A percentile compares a stretch with the other conserved stretches of the same genome.
These are phyloP conservation scores for Euspilapteryx auroguttella DNA, from an alignment of 2,888 invertebrate genomes.

Conservation along the genomic window DNA sequence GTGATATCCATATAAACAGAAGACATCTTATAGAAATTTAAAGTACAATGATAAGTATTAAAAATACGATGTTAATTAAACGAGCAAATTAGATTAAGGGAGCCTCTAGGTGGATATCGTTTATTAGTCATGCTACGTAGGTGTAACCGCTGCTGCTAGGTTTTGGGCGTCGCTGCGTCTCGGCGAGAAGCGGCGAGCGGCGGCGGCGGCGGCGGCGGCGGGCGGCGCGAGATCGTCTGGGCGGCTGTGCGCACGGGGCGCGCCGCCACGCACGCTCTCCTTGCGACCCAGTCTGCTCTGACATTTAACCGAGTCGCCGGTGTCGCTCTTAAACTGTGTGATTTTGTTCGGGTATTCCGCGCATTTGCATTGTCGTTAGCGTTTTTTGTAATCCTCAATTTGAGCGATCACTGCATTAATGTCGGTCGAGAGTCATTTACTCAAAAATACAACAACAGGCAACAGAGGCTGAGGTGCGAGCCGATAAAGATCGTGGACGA, in stretches of 20 bases:
- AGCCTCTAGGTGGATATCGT: no score
- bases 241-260: constrained; percentile 39
- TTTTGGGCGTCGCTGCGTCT: constrained; percentile 59
- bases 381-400: not conserved
- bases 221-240: constrained; percentile 8
- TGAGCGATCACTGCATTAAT: no score
- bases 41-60: no score
- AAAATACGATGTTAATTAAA: no score
- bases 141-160: constrained; percentile 10
- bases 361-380: not conserved
- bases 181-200: constrained; percentile 36
- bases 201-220: constrained; percentile 21
- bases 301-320: constrained; percentile 49
- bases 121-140: constrained; percentile 12
- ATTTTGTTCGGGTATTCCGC: not conserved
- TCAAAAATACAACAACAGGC: no score
- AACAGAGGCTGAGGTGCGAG: constrained; percentile 2
- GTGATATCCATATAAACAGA: constrained; percentile 32
- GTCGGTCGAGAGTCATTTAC: no score
- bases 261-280: constrained; percentile 43
- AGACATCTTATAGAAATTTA: no score
- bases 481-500: no score
- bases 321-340: constrained; percentile 17
- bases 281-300: constrained; percentile 54
- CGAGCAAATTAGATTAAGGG: no score